phyloP scores from a whole-genome alignment of 2,113 vertebrate species.

The Bubo scandiacus region DNA sequence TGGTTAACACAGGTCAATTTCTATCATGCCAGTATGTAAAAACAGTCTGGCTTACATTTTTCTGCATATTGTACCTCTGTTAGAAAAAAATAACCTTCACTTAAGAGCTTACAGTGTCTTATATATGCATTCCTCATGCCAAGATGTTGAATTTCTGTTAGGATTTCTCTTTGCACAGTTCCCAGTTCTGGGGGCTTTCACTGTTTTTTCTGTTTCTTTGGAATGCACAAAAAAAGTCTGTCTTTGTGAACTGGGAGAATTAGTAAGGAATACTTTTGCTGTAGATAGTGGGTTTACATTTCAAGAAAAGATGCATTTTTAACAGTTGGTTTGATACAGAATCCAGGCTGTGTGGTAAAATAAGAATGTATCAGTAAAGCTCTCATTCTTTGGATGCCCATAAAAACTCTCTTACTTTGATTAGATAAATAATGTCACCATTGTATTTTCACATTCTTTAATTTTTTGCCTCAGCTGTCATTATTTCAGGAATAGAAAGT shows the following conservation, averaged over 20 bases:
- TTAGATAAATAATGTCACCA: neutral
- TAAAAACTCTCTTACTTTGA: neutral
- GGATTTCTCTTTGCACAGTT: neutral
- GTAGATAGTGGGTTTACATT: neutral
- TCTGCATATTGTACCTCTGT: neutral
- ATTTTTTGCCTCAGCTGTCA: neutral
- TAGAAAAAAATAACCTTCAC: neutral
- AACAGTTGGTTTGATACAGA: neutral
- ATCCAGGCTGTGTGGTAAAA: neutral
- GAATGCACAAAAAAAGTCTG: neutral
- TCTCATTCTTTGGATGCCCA: neutral
- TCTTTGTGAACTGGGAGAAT: neutral
- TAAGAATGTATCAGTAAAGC: neutral
- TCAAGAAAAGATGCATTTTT: neutral
- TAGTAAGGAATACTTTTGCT: neutral
- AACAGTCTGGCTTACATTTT: neutral
- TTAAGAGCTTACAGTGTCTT: neutral
- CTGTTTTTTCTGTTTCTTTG: neutral
- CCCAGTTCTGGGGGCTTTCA: neutral
- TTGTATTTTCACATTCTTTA: neutral
- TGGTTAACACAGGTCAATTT: neutral
- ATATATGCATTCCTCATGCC: neutral
- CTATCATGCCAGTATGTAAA: neutral
- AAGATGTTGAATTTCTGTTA: neutral
- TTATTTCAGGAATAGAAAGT: neutral